phyloP scores from a whole-genome alignment of 2,113 vertebrate genomes.

The Siniperca knerii region DNA sequence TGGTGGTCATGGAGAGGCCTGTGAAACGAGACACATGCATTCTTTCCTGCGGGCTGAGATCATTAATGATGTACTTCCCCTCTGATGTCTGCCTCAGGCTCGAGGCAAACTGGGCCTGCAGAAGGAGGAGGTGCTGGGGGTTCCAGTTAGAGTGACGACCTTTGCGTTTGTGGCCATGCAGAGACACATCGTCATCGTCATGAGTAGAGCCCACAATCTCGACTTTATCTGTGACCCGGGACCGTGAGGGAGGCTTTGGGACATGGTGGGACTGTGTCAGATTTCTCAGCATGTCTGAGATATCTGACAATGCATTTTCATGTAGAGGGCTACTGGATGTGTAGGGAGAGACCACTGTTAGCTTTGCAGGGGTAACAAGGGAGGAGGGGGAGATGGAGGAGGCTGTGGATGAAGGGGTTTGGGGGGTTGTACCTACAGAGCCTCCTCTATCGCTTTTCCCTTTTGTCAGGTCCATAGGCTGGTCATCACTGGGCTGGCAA shows the following conservation, averaged over 20 bases:
- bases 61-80: conserved; percentile 96
- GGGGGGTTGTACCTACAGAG: conserved; percentile 89
- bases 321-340: conserved; percentile 94
- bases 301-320: conserved; percentile 98
- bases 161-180: conserved; percentile 94
- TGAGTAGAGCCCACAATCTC: conserved; percentile 90
- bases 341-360: conserved; percentile 93
- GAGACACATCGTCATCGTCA: conserved; percentile 91
- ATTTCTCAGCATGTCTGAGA: conserved; percentile 99
- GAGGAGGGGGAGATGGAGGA: conserved; percentile 92
- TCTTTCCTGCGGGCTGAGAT: conserved; percentile 97
- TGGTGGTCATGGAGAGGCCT: conserved; percentile 98
- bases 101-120: conserved; percentile 98
- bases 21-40: conserved; percentile 98
- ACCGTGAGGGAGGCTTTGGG: conserved; percentile 91
- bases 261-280: conserved; percentile 93
- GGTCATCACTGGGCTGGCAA: conserved; percentile 93
- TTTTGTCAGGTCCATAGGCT: conserved; percentile 99
- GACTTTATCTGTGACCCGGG: conserved; percentile 90
- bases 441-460: conserved; percentile 93
- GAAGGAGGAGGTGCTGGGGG: conserved; percentile 97
- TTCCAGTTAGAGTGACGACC: conserved; percentile 99
- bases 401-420: conserved; percentile 91
- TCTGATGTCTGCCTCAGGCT: conserved; percentile 95
- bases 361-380: conserved; percentile 90